Percentiles rank a stretch among this genome's conserved stretches.
Conservation (phyloP, 2,113 vertebrate genomes). For the Numida meleagris region DNA sequence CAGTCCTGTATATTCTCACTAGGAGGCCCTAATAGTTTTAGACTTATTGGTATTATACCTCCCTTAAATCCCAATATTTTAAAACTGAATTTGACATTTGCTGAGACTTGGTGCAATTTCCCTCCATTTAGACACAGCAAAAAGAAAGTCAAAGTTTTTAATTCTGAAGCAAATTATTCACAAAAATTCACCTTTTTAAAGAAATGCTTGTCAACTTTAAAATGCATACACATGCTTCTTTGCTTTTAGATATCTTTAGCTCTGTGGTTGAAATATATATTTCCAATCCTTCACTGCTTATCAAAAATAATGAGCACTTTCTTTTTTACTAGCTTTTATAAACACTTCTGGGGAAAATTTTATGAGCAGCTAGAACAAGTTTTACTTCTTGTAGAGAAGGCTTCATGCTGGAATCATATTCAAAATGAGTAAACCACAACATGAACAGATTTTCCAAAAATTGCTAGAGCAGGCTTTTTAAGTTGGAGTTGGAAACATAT, state of each 20-base stretch:
- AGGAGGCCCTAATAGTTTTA: slow-evolving; percentile 79
- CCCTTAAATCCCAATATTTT: slow-evolving; percentile 84
- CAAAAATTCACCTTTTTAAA: slow-evolving; percentile 64
- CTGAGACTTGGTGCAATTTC: slow-evolving; percentile 62
- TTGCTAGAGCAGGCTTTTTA: slow-evolving; percentile 2
- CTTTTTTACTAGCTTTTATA: slow-evolving; percentile 81
- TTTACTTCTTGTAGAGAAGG: slow-evolving; percentile 72
- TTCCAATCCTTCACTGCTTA: slow-evolving; percentile 75
- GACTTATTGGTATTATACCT: slow-evolving; percentile 81
- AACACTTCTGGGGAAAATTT: slow-evolving; percentile 82
- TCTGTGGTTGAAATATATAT: slow-evolving; percentile 76
- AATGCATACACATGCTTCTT: not conserved
- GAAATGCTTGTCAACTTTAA: slow-evolving; percentile 56
- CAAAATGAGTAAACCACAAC: slow-evolving; percentile 75
- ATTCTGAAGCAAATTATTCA: slow-evolving; percentile 60
- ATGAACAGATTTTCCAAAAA: slow-evolving; percentile 62
- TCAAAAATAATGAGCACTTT: slow-evolving; percentile 82
- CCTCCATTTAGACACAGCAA: slow-evolving; percentile 59
- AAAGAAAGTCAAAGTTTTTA: slow-evolving; percentile 72
- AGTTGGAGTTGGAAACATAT: slow-evolving; percentile 8
- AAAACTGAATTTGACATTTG: slow-evolving; percentile 76
- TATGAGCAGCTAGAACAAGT: slow-evolving; percentile 78
- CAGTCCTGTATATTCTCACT: slow-evolving; percentile 78
- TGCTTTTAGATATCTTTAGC: slow-evolving; percentile 61
- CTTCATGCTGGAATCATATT: slow-evolving; percentile 70